These are phyloP conservation scores for Toxotes jaculatrix DNA, from an alignment of 2,113 vertebrate species.

Conservation along the genomic window DNA sequence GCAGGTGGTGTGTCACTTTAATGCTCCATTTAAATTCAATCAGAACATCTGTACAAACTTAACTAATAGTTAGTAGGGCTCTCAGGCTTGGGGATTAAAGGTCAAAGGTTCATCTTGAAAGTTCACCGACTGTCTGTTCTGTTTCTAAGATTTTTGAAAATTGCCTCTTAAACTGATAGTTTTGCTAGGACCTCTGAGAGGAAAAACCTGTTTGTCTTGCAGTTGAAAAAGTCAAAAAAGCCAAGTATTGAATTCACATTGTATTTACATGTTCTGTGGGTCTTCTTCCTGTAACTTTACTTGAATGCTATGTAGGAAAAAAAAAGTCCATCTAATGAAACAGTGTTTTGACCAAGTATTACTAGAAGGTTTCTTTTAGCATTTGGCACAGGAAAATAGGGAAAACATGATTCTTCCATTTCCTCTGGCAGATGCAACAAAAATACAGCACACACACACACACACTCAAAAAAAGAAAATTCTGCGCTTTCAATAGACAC, in stretches of 20 bases:
- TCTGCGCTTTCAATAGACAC: background rate
- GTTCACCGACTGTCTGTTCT: background rate
- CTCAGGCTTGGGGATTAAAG: background rate
- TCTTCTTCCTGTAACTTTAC: background rate
- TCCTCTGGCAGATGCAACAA: background rate
- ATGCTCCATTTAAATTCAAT: background rate
- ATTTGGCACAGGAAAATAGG: constrained; percentile 24
- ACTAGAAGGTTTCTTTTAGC: background rate
- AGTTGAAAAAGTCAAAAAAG: background rate
- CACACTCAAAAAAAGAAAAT: background rate
- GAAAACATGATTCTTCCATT: background rate
- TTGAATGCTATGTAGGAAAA: background rate
- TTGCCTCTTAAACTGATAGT: background rate
- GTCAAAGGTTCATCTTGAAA: background rate
- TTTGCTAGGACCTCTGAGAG: background rate
- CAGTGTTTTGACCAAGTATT: background rate
- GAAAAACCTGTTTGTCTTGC: background rate
- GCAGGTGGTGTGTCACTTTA: background rate
- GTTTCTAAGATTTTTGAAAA: background rate
- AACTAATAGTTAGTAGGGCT: background rate
- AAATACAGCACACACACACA: background rate
- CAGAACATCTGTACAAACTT: constrained; percentile 5
- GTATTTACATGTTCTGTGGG: background rate
- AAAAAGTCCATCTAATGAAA: background rate
- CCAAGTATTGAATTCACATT: background rate